Evolutionary conservation across 2,113 vertebrate genomes (phyloP).

Genomic region (Cariama cristata): DNA sequence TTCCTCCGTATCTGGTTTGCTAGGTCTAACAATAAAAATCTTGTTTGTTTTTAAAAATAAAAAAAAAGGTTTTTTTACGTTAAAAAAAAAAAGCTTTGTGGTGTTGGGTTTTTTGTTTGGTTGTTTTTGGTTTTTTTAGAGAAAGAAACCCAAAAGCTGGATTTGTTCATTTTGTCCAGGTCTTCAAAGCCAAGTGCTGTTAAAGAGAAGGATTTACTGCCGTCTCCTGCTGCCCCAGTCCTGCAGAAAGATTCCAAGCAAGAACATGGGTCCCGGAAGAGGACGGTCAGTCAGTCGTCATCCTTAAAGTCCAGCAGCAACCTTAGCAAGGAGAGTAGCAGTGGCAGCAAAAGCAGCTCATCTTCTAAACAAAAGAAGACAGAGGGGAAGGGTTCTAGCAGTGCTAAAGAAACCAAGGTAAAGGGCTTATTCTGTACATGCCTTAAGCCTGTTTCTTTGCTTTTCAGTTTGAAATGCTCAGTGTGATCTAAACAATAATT

Average conservation of each 20-base stretch:
- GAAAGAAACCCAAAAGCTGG: not conserved
- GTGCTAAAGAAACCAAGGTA: conserved; percentile 90
- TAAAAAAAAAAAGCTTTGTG: too few relatives aligned
- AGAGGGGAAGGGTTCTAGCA: conserved; percentile 87
- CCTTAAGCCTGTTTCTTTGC: not conserved
- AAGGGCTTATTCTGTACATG: not conserved
- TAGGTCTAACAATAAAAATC: not conserved
- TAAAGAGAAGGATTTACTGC: conserved; percentile 92
- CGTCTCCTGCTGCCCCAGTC: conserved; percentile 87
- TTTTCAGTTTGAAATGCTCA: not conserved
- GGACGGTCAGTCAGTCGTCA: conserved; percentile 92
- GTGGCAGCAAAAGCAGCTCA: conserved; percentile 84
- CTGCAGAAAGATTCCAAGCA: conserved; percentile 88
- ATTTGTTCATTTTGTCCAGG: conserved; percentile 55
- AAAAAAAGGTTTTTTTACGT: not conserved
- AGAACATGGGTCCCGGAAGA: conserved; percentile 90
- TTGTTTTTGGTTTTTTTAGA: not conserved
- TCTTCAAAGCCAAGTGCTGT: conserved; percentile 87
- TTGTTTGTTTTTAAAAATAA: not conserved
- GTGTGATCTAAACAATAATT: not conserved
- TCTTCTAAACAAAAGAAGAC: conserved; percentile 91
- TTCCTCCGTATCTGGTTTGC: not conserved
- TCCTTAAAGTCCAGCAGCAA: conserved; percentile 86
- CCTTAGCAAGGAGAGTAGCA: conserved; percentile 84
- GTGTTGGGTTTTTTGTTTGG: not conserved